Percentiles rank a stretch among this genome's conserved stretches.
Conservation (phyloP, 2,888 invertebrate species). For the Drosophila subquinaria region DNA sequence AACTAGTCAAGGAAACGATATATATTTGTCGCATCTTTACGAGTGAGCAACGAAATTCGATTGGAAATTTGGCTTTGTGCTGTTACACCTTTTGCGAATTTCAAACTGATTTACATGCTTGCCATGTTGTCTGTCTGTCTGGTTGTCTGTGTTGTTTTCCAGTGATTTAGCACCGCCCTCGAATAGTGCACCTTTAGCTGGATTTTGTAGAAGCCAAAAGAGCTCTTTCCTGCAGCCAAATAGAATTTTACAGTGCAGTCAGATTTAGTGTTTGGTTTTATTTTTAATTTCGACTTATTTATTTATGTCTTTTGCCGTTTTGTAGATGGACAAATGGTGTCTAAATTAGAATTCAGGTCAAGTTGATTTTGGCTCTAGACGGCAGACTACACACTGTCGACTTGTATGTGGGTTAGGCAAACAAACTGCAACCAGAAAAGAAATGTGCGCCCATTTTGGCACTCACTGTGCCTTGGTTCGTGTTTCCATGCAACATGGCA, state of each 20-base stretch:
- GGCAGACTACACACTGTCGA: conserved; percentile 5
- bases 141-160: conserved; percentile 66
- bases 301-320: conserved; percentile 68
- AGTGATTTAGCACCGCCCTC: conserved; percentile 68
- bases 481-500: conserved; percentile 20
- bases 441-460: conserved; percentile 36
- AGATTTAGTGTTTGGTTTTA: conserved; percentile 54
- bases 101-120: conserved; percentile 71
- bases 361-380: conserved; percentile 56
- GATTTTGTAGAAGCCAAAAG: conserved; percentile 6
- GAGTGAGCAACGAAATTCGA: conserved; percentile 50
- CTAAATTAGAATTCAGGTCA: conserved; percentile 78
- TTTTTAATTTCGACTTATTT: conserved; percentile 69
- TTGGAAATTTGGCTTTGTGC: conserved; percentile 61
- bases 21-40: conserved; percentile 37
- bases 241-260: conserved; percentile 10
- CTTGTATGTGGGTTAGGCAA: conserved; percentile 59
- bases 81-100: conserved; percentile 53
- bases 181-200: conserved; percentile 14
- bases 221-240: conserved; percentile 4
- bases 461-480: conserved; percentile 6
- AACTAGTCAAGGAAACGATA: not conserved
- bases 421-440: conserved; percentile 53
- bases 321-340: conserved; percentile 61
- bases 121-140: conserved; percentile 47